Conservation (phyloP, 1,140 invertebrate genomes). For the Tetragonula clypearis region DNA sequence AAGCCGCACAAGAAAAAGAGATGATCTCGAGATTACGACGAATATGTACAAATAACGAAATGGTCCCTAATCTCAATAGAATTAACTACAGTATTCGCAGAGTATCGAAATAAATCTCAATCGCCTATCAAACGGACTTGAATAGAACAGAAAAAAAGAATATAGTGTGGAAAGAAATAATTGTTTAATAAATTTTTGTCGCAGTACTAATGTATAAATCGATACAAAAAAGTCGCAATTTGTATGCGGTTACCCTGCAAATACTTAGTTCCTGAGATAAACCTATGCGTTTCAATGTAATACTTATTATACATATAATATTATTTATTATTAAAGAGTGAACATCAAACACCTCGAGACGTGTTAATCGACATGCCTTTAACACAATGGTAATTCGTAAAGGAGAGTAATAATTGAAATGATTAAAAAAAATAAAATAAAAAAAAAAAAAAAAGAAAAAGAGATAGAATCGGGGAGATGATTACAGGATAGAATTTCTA, state of each 20-base stretch:
- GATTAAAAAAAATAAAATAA: no score
- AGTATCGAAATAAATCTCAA: conserved; percentile 21
- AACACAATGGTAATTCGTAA: conserved; percentile 53
- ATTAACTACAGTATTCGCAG: conserved; percentile 47
- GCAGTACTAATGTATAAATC: background rate
- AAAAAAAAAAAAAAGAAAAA: background rate
- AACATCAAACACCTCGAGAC: conserved; percentile 63
- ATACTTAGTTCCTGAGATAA: conserved; percentile 37
- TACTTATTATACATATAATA: conserved; percentile 7
- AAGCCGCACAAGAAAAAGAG: background rate
- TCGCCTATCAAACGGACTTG: background rate
- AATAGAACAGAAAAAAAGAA: background rate
- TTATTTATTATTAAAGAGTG: conserved; percentile 51
- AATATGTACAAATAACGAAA: conserved; percentile 63
- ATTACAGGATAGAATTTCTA: conserved; percentile 31
- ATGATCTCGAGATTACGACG: conserved; percentile 19
- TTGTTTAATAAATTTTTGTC: background rate
- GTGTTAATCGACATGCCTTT: conserved; percentile 61
- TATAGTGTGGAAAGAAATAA: background rate
- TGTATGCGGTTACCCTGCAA: conserved; percentile 33
- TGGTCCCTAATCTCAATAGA: conserved; percentile 50
- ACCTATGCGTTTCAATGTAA: background rate
- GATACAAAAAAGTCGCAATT: conserved; percentile 13
- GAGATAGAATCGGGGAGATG: conserved; percentile 19
- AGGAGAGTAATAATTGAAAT: background rate